Evolutionary conservation across 2,888 invertebrate genomes (phyloP).

Genomic region (Cheilosia impressa): DNA sequence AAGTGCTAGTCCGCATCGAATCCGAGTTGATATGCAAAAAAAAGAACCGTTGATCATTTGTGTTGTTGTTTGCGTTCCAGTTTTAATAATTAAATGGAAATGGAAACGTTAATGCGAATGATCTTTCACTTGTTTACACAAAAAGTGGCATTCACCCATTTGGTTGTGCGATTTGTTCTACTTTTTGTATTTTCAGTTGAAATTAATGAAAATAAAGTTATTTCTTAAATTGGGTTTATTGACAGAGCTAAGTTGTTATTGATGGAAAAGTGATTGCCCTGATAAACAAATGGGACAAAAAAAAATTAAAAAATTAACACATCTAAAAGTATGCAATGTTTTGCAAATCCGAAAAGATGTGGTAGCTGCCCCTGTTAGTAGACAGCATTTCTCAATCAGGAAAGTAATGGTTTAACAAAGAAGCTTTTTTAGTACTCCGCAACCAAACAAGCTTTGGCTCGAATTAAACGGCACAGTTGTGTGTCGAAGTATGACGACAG

Average conservation of each 20-base stretch:
- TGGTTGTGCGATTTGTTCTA: not conserved
- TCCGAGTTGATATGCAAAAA: constrained; percentile 1
- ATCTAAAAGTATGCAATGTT: no score
- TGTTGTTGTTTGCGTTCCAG: constrained; percentile 8
- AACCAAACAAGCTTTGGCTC: no score
- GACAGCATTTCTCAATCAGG: no score
- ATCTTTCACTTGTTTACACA: constrained; percentile 3
- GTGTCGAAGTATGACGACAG: no score
- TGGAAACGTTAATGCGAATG: constrained; percentile 9
- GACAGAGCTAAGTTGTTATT: constrained; percentile 1
- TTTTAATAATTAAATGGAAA: constrained; percentile 13
- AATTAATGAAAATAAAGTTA: constrained; percentile 2
- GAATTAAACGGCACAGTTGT: no score
- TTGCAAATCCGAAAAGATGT: no score
- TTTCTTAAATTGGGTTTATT: not conserved
- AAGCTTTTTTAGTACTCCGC: no score
- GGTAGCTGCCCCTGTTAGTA: no score
- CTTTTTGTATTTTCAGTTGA: not conserved
- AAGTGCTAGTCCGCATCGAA: constrained; percentile 7
- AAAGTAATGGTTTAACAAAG: no score
- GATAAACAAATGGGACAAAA: no score
- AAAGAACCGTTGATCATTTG: not conserved
- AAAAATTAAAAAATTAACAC: no score
- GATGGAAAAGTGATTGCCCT: no score
- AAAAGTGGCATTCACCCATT: constrained; percentile 28